Evolutionary conservation across 2,888 invertebrate genomes (phyloP), one percentile per base, ranked within the genome.

Genomic region (Criorhina ranunculi): DNA sequence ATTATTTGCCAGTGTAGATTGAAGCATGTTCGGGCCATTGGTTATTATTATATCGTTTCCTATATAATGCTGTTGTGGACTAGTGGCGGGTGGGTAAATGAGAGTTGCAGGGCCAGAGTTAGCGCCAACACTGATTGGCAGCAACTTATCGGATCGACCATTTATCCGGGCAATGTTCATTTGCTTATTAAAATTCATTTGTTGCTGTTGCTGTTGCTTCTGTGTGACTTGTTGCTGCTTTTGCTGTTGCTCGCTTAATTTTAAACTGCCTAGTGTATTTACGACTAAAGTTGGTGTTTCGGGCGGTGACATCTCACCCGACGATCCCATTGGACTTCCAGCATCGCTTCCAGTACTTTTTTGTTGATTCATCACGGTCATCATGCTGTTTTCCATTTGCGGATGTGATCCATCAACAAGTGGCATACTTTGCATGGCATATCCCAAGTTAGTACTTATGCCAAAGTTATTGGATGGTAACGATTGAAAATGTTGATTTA

Each of bases 241-340:
- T 70, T 88, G 80, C 82, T 88, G 88, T 87, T 89, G 81, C n/a
- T 83, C 78, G 57, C 44, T 73, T 44, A 72, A 11, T 72, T 80
- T 75, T 42, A 76, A 59, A 59, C 40, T 72, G 2, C 73, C 76
- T 29, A 70, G 15, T 9, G 46, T 87, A 81, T 87, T 88, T 53
- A 87, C 86, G 76, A 90, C 86, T 72, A 90, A 88, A 35, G 89
- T 90, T 35, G 92, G 92, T 69, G 92, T 92, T 82, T 91, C 91
- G 40, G 92, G 91, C 51, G 92, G 92, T 60, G 92, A 90, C 79
- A 89, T 88, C 59, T 92, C 92, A 19, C 91, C 91, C 11, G 90
- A 90, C n/a, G 92, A 92, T 24, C 91, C 91, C 86, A 91, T 89
- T n/a, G 92, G 91, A 81, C 92, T 91, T 31, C 91, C 91, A 2